Percentiles rank a stretch among this genome's conserved stretches.
Evolutionary conservation across 1,140 invertebrate species (phyloP).

Genomic region (Diprion similis): DNA sequence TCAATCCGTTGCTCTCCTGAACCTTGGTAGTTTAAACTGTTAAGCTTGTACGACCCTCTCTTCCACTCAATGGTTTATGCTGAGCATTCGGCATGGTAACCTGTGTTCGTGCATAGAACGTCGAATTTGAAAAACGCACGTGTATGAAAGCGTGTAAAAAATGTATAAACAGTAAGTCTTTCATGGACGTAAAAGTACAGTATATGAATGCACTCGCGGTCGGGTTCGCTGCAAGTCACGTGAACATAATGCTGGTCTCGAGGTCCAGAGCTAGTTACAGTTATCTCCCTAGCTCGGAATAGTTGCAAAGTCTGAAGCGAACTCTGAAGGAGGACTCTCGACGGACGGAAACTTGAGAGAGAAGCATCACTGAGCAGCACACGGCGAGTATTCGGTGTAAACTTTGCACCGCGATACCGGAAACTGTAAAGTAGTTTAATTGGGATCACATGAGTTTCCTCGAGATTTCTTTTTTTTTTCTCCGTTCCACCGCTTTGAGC

Average conservation of each 20-base stretch:
- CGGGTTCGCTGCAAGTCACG: background rate
- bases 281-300: background rate
- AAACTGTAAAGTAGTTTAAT: background rate
- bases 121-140: too few relatives aligned
- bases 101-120: too few relatives aligned
- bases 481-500: background rate
- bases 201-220: background rate
- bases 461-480: background rate
- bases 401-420: background rate
- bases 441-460: background rate
- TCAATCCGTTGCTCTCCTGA: too few relatives aligned
- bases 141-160: too few relatives aligned
- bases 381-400: background rate
- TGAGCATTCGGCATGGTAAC: too few relatives aligned
- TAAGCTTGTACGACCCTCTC: too few relatives aligned
- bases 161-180: too few relatives aligned
- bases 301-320: background rate
- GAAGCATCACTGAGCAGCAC: background rate
- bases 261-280: background rate
- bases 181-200: too few relatives aligned
- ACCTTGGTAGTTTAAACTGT: too few relatives aligned
- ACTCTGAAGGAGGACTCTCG: constrained; percentile 1
- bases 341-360: background rate
- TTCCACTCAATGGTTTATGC: too few relatives aligned
- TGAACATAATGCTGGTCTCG: background rate